Percentiles rank a stretch among this genome's conserved stretches.
Evolutionary conservation across 2,888 invertebrate genomes (phyloP).

Genomic region (Synergus gifuensis): DNA sequence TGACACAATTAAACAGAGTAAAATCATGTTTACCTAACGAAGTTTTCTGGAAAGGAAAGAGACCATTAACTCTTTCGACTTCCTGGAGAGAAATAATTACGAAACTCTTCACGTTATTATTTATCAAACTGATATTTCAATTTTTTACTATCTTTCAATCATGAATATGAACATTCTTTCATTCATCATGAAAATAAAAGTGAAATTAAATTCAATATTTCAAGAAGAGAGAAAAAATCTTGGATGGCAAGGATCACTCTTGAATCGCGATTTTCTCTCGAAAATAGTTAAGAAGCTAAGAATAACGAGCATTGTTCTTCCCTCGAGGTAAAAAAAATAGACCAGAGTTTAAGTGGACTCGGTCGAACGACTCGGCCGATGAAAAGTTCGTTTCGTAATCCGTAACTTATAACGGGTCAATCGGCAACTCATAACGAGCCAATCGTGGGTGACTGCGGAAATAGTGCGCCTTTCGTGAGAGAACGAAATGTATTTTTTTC

Average conservation of each 20-base stretch:
- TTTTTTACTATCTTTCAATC: neutral
- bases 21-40: neutral
- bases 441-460: constrained; percentile 48
- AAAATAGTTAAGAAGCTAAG: constrained; percentile 20
- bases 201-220: too few relatives aligned
- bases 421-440: constrained; percentile 50
- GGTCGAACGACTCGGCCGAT: constrained; percentile 18
- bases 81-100: neutral
- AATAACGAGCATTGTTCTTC: constrained; percentile 30
- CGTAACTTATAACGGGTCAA: constrained; percentile 46
- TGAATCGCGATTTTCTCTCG: neutral
- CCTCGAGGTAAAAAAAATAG: constrained; percentile 18
- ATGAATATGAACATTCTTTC: neutral
- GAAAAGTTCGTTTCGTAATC: constrained; percentile 52
- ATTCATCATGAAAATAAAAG: too few relatives aligned
- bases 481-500: constrained; percentile 4
- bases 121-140: neutral
- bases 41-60: neutral
- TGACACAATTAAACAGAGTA: neutral
- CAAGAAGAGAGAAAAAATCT: neutral
- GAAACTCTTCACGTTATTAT: neutral
- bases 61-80: neutral
- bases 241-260: neutral
- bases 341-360: constrained; percentile 25
- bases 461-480: constrained; percentile 20